Conservation (phyloP, 2,888 invertebrate genomes). For the Chrysolina americana region DNA sequence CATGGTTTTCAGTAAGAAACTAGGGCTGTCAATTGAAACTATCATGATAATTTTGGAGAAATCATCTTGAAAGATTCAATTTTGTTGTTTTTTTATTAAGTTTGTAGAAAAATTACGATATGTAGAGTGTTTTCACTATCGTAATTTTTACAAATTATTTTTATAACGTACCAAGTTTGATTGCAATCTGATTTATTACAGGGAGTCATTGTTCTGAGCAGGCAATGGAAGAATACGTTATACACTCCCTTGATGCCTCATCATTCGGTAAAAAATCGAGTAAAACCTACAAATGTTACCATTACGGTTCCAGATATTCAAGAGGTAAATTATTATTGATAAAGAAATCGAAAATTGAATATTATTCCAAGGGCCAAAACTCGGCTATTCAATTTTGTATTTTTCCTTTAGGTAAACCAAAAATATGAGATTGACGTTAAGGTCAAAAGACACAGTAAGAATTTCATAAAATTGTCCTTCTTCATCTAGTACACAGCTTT, state of each 20-base stretch:
- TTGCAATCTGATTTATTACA: constrained; percentile 61
- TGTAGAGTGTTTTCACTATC: too few relatives aligned
- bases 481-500: constrained; percentile 45
- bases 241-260: constrained; percentile 90
- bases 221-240: constrained; percentile 97
- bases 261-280: constrained; percentile 89
- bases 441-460: constrained; percentile 55
- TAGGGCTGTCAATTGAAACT: too few relatives aligned
- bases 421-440: constrained; percentile 56
- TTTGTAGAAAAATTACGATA: too few relatives aligned
- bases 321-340: constrained; percentile 74
- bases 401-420: constrained; percentile 57
- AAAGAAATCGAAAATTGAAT: background rate
- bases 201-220: constrained; percentile 95
- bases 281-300: constrained; percentile 89
- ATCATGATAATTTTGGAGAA: too few relatives aligned
- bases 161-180: background rate
- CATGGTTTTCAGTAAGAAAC: too few relatives aligned
- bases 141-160: too few relatives aligned
- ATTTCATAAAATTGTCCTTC: constrained; percentile 41
- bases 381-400: constrained; percentile 28
- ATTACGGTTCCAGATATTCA: constrained; percentile 89
- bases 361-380: background rate
- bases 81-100: too few relatives aligned
- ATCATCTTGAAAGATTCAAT: too few relatives aligned